Conservation (phyloP, 2,888 invertebrate genomes). For the Eupeodes latifasciatus region DNA sequence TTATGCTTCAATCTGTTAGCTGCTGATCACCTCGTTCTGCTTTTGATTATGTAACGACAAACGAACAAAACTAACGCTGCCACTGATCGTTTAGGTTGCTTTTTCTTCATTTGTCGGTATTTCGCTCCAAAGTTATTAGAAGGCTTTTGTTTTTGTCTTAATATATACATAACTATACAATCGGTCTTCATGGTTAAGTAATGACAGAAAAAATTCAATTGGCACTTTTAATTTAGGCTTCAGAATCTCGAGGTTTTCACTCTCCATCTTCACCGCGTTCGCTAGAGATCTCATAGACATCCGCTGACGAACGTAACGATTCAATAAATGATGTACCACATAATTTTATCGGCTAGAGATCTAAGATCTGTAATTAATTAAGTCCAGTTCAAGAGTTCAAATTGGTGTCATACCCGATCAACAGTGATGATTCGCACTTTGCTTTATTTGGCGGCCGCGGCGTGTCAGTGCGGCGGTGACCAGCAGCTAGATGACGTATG, state of each 20-base stretch:
- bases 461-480: not conserved
- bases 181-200: constrained; percentile 52
- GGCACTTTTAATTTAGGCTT: constrained; percentile 45
- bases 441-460: not conserved
- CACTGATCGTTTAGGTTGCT: constrained; percentile 56
- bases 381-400: constrained; percentile 48
- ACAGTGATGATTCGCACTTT: constrained; percentile 58
- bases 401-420: constrained; percentile 40
- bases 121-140: constrained; percentile 30
- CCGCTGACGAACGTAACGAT: not conserved
- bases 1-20: constrained; percentile 42
- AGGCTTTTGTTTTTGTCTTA: not conserved
- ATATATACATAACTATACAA: not conserved
- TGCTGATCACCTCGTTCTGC: constrained; percentile 55
- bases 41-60: constrained; percentile 67
- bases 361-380: constrained; percentile 62
- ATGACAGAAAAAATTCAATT: constrained; percentile 57
- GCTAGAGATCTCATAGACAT: not conserved
- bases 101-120: constrained; percentile 31
- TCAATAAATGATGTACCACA: not conserved
- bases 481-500: not conserved
- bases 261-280: not conserved
- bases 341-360: constrained; percentile 50
- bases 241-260: not conserved
- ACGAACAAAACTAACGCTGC: not conserved